Percentiles rank a stretch among this genome's conserved stretches.
These are phyloP conservation scores for Drosophila gaucha DNA, from an alignment of 2,888 invertebrate genomes.

Conservation along the genomic window DNA sequence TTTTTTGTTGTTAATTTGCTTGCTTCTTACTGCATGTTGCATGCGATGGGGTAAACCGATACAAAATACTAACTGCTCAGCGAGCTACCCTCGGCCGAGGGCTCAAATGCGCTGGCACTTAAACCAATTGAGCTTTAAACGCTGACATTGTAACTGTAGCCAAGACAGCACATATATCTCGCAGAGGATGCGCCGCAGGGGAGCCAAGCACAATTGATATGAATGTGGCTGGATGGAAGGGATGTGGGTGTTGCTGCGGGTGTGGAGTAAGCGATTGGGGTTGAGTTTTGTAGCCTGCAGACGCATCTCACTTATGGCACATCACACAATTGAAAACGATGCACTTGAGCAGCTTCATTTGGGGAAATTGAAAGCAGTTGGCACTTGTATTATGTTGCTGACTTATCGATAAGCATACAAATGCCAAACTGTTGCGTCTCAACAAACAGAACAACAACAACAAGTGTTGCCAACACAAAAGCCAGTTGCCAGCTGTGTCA, in stretches of 20 bases:
- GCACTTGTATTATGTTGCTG: conserved; percentile 46
- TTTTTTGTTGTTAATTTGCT: conserved; percentile 58
- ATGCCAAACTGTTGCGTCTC: conserved; percentile 64
- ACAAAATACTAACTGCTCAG: conserved; percentile 8
- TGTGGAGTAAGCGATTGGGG: conserved; percentile 1
- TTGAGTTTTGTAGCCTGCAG: conserved; percentile 19
- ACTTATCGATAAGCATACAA: conserved; percentile 55
- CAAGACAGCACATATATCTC: conserved; percentile 24
- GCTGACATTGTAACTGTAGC: conserved; percentile 49
- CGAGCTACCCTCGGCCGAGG: conserved; percentile 21
- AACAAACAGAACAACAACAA: conserved; percentile 3
- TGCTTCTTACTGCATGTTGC: conserved; percentile 20
- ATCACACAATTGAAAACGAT: conserved; percentile 50
- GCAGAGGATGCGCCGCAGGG: conserved; percentile 22
- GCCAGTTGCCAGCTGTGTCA: conserved; percentile 31
- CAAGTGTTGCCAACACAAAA: conserved; percentile 17
- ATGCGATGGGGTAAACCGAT: conserved; percentile 15
- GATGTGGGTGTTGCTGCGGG: background rate
- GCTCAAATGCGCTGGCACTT: conserved; percentile 63
- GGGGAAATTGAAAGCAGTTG: conserved; percentile 38
- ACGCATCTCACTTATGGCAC: conserved; percentile 57
- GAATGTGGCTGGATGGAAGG: conserved; percentile 39
- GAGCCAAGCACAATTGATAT: conserved; percentile 56
- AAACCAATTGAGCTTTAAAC: conserved; percentile 77
- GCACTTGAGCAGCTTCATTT: conserved; percentile 33